phyloP scores from a whole-genome alignment of 2,113 vertebrate genomes.

The Grallaria varia region DNA sequence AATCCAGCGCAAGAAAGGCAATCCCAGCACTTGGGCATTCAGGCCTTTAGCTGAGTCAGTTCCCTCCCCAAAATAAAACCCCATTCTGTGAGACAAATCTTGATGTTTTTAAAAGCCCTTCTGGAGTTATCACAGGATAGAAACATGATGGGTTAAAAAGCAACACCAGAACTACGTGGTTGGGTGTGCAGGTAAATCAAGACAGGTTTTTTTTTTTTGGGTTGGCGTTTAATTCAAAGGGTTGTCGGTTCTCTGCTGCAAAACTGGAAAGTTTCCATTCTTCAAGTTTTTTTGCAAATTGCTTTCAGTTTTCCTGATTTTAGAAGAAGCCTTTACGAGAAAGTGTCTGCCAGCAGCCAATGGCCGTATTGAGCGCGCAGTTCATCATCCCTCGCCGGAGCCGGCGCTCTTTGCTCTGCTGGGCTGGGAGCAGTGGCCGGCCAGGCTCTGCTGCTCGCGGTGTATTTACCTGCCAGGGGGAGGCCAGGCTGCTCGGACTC shows the following conservation, averaged over 20 bases:
- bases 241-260: background rate
- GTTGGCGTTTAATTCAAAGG: background rate
- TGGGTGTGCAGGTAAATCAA: background rate
- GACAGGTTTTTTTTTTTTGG: rapidly evolving
- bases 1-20: background rate
- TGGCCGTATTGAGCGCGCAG: background rate
- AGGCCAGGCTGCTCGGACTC: slow-evolving; percentile 69
- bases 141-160: background rate
- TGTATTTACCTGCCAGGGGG: slow-evolving; percentile 79
- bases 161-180: background rate
- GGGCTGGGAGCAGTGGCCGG: slow-evolving; percentile 43
- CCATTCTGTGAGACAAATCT: background rate
- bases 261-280: background rate
- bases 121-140: background rate
- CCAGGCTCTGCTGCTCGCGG: slow-evolving; percentile 78
- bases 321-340: background rate
- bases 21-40: background rate
- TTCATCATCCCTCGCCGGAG: slow-evolving; percentile 58
- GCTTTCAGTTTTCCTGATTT: background rate
- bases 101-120: background rate
- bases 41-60: background rate
- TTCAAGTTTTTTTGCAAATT: background rate
- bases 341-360: slow-evolving; percentile 35
- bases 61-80: background rate
- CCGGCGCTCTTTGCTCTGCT: slow-evolving; percentile 63